phyloP scores from a whole-genome alignment of 2,888 invertebrate species.

The Achlya flavicornis region DNA sequence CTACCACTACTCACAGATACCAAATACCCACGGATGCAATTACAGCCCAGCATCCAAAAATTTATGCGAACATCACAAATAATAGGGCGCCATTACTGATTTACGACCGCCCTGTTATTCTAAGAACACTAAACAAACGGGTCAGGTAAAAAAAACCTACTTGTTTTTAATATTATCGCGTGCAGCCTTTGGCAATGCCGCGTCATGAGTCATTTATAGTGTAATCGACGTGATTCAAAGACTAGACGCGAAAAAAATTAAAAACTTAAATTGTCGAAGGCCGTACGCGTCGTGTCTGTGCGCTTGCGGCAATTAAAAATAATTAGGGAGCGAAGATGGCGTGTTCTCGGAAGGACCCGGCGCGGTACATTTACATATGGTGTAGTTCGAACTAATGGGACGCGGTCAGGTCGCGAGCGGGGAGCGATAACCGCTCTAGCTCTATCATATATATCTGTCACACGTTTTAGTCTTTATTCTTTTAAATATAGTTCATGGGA shows the following conservation, averaged over 20 bases:
- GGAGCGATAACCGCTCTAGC: constrained; percentile 17
- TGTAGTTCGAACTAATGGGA: constrained; percentile 42
- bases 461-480: too few species aligned
- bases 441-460: too few species aligned
- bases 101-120: constrained; percentile 71
- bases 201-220: constrained; percentile 65
- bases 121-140: constrained; percentile 60
- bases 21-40: constrained; percentile 50
- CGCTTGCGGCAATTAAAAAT: constrained; percentile 82
- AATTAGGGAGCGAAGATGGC: constrained; percentile 79
- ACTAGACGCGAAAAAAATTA: constrained; percentile 81
- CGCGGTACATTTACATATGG: constrained; percentile 78
- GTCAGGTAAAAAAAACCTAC: constrained; percentile 65
- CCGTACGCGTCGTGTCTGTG: constrained; percentile 66
- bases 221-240: constrained; percentile 72
- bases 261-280: constrained; percentile 75
- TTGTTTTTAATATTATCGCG: constrained; percentile 62
- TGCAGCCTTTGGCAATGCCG: constrained; percentile 49
- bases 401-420: constrained; percentile 30
- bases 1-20: constrained; percentile 19
- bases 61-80: constrained; percentile 74
- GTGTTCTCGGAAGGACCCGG: constrained; percentile 77
- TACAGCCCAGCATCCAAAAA: constrained; percentile 54
- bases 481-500: too few species aligned
- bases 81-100: constrained; percentile 80